These are phyloP conservation scores for Linhomoeus sp. DNA, from an alignment of 2,888 invertebrate genomes.

Conservation along the genomic window DNA sequence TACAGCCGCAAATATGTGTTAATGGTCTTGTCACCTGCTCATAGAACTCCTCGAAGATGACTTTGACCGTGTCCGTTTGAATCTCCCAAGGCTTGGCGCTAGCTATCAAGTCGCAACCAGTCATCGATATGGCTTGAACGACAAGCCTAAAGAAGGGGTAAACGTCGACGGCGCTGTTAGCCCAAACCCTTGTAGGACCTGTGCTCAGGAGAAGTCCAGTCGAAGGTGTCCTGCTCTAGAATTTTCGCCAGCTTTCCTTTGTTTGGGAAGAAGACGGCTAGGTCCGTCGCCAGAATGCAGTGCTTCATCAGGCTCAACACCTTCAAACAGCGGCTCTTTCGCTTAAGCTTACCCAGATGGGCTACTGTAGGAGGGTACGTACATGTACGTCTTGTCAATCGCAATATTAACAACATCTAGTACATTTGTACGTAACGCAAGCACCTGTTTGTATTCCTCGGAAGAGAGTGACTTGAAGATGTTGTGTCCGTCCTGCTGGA, in stretches of 20 bases:
- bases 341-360: too few species aligned
- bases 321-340: too few species aligned
- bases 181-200: slow-evolving; percentile 28
- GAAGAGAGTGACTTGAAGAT: slow-evolving; percentile 52
- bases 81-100: slow-evolving; percentile 64
- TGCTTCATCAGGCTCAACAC: slow-evolving; percentile 53
- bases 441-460: slow-evolving; percentile 46
- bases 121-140: slow-evolving; percentile 58
- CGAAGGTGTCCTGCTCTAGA: slow-evolving; percentile 33
- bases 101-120: slow-evolving; percentile 59
- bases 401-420: too few species aligned
- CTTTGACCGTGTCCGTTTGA: slow-evolving; percentile 56
- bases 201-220: slow-evolving; percentile 46
- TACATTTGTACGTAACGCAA: too few species aligned
- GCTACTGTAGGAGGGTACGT: too few species aligned
- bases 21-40: slow-evolving; percentile 38
- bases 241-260: slow-evolving; percentile 31
- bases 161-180: too few species aligned
- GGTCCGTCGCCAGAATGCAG: slow-evolving; percentile 62
- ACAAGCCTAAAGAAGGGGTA: slow-evolving; percentile 34
- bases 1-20: too few species aligned
- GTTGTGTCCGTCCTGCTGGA: slow-evolving; percentile 67
- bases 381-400: too few species aligned
- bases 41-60: slow-evolving; percentile 62
- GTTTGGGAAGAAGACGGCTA: slow-evolving; percentile 60